A percentile compares a stretch with the other conserved stretches of the same genome.
phyloP scores from a whole-genome alignment of 2,888 invertebrate species.

The Apotomis capreana region DNA sequence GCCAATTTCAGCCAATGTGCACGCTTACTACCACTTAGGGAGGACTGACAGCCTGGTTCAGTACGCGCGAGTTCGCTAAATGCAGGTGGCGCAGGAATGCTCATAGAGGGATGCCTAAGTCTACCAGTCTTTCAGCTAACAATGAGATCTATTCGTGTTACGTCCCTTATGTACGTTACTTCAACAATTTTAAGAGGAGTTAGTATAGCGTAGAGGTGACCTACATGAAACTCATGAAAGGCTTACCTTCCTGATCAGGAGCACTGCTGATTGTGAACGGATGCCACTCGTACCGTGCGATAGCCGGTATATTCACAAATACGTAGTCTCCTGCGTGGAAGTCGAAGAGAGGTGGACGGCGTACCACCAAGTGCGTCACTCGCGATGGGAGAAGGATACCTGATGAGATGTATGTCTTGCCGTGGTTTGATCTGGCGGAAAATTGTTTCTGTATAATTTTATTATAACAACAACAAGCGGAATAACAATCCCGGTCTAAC shows the following conservation, averaged over 20 bases:
- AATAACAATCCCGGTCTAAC: no score
- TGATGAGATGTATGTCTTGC: conserved; percentile 94
- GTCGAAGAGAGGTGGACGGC: conserved; percentile 92
- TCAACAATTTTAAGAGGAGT: no score
- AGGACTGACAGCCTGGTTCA: no score
- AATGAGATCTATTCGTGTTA: no score
- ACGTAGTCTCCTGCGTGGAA: conserved; percentile 97
- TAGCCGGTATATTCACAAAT: conserved; percentile 95
- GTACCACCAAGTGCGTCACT: conserved; percentile 95
- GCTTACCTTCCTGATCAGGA: conserved; percentile 93
- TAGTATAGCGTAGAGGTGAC: no score
- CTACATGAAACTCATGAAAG: background rate
- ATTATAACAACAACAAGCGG: background rate
- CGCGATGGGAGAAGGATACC: conserved; percentile 93
- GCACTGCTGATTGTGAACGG: conserved; percentile 98
- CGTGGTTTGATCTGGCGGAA: conserved; percentile 85
- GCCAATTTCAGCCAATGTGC: no score
- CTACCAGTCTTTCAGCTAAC: no score
- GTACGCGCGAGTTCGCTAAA: no score
- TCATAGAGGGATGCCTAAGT: no score
- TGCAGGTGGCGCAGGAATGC: no score
- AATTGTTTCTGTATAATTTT: background rate
- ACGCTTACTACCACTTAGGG: no score
- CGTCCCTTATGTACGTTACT: no score
- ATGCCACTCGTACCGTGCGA: conserved; percentile 98